Base-by-base conservation (phyloP, 2,888 invertebrate genomes). In the Pseudolycoriella hygida region DNA sequence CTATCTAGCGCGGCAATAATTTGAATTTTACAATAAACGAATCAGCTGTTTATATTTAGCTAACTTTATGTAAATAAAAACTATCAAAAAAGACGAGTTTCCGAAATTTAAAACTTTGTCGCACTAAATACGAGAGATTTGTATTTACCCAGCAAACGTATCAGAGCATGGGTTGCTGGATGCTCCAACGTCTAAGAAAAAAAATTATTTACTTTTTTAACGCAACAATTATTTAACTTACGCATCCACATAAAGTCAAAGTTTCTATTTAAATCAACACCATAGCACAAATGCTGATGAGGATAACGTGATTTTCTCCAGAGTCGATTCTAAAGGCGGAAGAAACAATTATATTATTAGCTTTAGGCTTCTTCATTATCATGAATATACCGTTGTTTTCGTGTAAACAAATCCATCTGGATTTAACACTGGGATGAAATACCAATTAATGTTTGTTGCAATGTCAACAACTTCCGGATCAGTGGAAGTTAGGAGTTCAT, bases 401-500 rank as follows among this genome's bases (percentile, higher is more conserved):
- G 77, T 73, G 54, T 74, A 80, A 2, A 56, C 70, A 56, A 79
- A 83, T n/a, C 83, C 83, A 63, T 84, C 83, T 25, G 81, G 80
- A 59, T 84, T 84, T 2, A 71, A 63, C 0, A 77, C 73, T 0
- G 84, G 83, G 46, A 85, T 68, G 48, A 85, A 69, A 55, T 83
- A 78, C 80, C 82, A 85, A 53, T 83, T 77, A 51, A 77, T 75
- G 46, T 67, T 67, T 50, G 80, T 73, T 2, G 79, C 74, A 53
- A 82, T 59, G 8, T 62, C 57, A 17, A 73, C 66, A 0, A 77
- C 67, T 19, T 62, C 64, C 2, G 67, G 52, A 50, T 79, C 69
- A 2, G 57, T 56, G 34, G 76, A 77, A 1, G 72, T 76, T 17
- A 84, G 60, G 14, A 85, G 61, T 58, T 80, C 70, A 51, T 82